Conservation (phyloP, 2,113 vertebrate genomes). For the Protobothrops mucrosquamatus region DNA sequence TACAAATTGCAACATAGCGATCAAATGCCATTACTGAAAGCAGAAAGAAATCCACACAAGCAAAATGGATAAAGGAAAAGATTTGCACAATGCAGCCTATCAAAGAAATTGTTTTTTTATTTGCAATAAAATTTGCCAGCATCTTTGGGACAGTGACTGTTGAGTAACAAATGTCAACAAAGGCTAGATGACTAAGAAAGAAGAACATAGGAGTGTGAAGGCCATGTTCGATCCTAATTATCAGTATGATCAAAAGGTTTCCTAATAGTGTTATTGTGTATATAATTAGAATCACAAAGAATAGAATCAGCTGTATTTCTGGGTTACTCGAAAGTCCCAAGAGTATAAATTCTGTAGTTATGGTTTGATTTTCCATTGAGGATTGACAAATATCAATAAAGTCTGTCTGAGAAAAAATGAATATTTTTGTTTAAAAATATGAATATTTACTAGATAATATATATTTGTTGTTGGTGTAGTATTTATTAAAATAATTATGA, state of each 20-base stretch:
- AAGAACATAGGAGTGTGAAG: constrained; percentile 24
- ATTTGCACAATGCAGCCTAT: constrained; percentile 13
- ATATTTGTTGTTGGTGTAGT: neutral
- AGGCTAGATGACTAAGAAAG: constrained; percentile 22
- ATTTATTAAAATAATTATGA: neutral
- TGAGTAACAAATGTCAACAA: constrained; percentile 16
- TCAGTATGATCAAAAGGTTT: constrained; percentile 26
- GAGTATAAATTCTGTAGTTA: constrained; percentile 33
- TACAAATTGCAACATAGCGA: neutral
- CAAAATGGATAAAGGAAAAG: constrained; percentile 7
- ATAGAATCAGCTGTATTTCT: constrained; percentile 11
- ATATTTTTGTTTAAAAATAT: neutral
- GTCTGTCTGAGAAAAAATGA: neutral
- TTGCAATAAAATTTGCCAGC: neutral
- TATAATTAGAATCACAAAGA: constrained; percentile 9
- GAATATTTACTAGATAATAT: neutral
- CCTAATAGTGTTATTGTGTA: constrained; percentile 1
- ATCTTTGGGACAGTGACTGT: neutral
- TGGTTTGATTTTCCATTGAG: neutral
- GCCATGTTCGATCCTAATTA: neutral
- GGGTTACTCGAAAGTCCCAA: constrained; percentile 25
- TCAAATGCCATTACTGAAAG: neutral
- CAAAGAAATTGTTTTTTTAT: constrained; percentile 19
- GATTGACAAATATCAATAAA: neutral
- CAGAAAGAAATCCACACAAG: neutral